Percentiles rank a stretch among this genome's conserved stretches.
These are phyloP conservation scores for Heteromormyrus szaboi DNA, from an alignment of 2,797 vertebrate species.

Conservation along the genomic window DNA sequence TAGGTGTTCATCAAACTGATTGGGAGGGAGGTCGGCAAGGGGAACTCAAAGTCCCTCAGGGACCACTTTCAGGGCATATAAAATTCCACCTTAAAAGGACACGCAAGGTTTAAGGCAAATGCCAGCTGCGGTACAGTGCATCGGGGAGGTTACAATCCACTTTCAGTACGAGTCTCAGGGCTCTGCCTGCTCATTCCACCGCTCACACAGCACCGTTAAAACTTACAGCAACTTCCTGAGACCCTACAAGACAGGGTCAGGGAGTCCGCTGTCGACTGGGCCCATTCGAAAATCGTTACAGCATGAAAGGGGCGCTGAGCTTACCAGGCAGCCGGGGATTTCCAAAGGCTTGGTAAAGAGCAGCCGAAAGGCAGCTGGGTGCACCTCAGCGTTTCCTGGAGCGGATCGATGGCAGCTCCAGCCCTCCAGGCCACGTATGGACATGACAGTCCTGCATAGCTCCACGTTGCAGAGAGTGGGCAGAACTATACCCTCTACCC, in stretches of 20 bases:
- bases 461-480: not conserved
- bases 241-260: not conserved
- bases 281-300: not conserved
- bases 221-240: not conserved
- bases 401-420: not conserved
- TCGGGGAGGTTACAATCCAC: not conserved
- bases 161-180: not conserved
- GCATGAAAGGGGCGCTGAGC: not conserved
- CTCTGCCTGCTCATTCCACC: not conserved
- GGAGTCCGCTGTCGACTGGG: not conserved
- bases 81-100: not conserved
- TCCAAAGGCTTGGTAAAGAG: not conserved
- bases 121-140: not conserved
- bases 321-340: not conserved
- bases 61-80: not conserved
- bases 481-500: not conserved
- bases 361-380: not conserved
- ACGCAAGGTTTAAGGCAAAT: not conserved
- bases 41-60: not conserved
- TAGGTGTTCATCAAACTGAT: not conserved
- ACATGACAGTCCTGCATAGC: not conserved
- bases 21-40: not conserved
- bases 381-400: not conserved
- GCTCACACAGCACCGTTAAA: not conserved
- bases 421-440: not conserved